Conservation (phyloP, 2,113 vertebrate species). For the Thalassoma bifasciatum region DNA sequence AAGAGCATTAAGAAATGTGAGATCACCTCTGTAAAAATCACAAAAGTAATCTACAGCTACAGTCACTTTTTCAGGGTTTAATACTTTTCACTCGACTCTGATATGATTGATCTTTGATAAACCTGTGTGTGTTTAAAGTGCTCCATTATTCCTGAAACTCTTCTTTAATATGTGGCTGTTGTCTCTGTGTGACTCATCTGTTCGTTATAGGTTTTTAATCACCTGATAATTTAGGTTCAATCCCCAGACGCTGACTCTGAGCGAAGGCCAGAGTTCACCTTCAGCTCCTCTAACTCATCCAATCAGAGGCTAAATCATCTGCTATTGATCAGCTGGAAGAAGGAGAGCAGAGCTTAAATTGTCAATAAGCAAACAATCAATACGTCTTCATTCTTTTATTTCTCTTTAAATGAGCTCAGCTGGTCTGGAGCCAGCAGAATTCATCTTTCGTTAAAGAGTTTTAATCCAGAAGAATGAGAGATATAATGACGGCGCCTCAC, state of each 20-base stretch:
- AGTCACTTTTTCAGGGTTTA: neutral
- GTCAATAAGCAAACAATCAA: neutral
- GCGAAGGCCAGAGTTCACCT: slow-evolving; percentile 4
- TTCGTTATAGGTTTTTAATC: slow-evolving; percentile 50
- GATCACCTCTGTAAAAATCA: no score
- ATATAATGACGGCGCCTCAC: neutral
- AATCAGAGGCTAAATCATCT: slow-evolving; percentile 13
- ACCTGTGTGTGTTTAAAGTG: neutral
- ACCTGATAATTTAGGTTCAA: slow-evolving; percentile 37
- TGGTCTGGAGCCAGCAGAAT: neutral
- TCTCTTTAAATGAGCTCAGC: neutral
- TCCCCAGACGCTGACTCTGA: neutral
- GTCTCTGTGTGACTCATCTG: slow-evolving; percentile 21
- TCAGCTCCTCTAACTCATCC: slow-evolving; percentile 8
- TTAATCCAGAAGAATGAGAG: slow-evolving; percentile 17
- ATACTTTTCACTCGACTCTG: neutral
- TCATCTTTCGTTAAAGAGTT: neutral
- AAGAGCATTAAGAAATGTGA: no score
- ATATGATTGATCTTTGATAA: slow-evolving; percentile 12
- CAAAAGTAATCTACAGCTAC: no score
- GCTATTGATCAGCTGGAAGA: slow-evolving; percentile 7
- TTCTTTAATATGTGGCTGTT: neutral
- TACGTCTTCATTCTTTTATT: neutral
- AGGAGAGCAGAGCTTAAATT: neutral
- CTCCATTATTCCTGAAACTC: neutral